A percentile compares a stretch with the other conserved stretches of the same genome.
phyloP scores from a whole-genome alignment of 2,888 invertebrate genomes.

The Dicycla oo region DNA sequence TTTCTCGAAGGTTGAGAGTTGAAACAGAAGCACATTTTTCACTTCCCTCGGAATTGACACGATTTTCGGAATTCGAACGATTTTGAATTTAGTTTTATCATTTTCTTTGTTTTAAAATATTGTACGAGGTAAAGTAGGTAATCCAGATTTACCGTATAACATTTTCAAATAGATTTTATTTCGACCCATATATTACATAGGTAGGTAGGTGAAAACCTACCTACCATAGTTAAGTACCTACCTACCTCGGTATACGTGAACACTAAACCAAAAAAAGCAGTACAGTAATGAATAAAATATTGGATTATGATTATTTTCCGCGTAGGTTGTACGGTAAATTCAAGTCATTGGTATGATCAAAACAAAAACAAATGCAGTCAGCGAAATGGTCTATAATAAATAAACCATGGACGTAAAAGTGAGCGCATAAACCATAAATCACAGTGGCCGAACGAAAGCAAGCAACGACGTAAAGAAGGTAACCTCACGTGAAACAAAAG shows the following conservation, averaged over 20 bases:
- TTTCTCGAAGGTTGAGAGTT: conserved; percentile 11
- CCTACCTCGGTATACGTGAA: not conserved
- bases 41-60: not conserved
- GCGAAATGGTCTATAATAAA: conserved; percentile 72
- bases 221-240: no score
- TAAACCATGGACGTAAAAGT: conserved; percentile 67
- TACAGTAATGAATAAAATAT: not conserved
- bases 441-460: conserved; percentile 69
- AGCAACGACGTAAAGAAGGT: conserved; percentile 69
- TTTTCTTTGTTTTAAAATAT: conserved; percentile 15
- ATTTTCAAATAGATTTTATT: not conserved
- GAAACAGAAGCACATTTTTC: not conserved
- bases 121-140: not conserved
- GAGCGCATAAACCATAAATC: conserved; percentile 77
- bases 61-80: not conserved
- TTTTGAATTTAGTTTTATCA: conserved; percentile 4
- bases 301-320: not conserved
- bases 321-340: not conserved
- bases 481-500: conserved; percentile 76
- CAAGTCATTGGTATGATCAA: not conserved
- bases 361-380: conserved; percentile 69
- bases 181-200: not conserved
- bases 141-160: not conserved
- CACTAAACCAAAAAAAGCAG: not conserved
- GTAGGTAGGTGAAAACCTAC: not conserved